Conservation (phyloP, 2,888 invertebrate genomes). For the Hyposoter dolosus region DNA sequence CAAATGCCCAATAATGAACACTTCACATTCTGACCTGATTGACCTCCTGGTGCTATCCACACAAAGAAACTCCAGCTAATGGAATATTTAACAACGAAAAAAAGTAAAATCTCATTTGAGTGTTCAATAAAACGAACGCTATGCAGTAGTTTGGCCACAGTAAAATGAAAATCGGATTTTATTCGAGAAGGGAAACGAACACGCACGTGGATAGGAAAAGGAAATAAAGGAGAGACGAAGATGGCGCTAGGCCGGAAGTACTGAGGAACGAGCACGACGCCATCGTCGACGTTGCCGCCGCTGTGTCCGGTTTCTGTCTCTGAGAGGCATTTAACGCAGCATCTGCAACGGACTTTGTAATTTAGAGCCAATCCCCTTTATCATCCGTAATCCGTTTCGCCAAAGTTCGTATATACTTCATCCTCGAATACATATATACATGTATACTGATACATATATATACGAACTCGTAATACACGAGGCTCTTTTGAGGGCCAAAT, state of each 20-base stretch:
- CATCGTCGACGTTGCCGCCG: slow-evolving; percentile 66
- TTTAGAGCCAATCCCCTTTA: slow-evolving; percentile 81
- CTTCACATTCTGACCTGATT: not conserved
- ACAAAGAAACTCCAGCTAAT: slow-evolving; percentile 25
- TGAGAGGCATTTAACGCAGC: slow-evolving; percentile 79
- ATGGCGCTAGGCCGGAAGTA: slow-evolving; percentile 65
- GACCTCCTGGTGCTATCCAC: not conserved
- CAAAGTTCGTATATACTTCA: slow-evolving; percentile 55
- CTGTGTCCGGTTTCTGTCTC: slow-evolving; percentile 75
- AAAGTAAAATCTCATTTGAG: slow-evolving; percentile 3
- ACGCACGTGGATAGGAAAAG: slow-evolving; percentile 39
- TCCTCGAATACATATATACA: not conserved
- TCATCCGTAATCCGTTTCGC: slow-evolving; percentile 77
- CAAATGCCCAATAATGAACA: not conserved
- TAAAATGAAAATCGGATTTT: slow-evolving; percentile 56
- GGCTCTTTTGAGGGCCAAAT: not conserved
- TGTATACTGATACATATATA: slow-evolving; percentile 9
- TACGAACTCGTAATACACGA: not conserved
- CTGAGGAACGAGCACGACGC: slow-evolving; percentile 69
- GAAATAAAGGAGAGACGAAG: slow-evolving; percentile 55
- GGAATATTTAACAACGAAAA: not conserved
- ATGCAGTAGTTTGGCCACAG: not conserved
- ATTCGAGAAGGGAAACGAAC: slow-evolving; percentile 41
- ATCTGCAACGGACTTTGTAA: slow-evolving; percentile 81
- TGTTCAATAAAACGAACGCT: not conserved